A percentile compares a stretch with the other conserved stretches of the same genome.
These are phyloP conservation scores for Diploptera punctata DNA, from an alignment of 2,888 invertebrate genomes.

Conservation along the genomic window DNA sequence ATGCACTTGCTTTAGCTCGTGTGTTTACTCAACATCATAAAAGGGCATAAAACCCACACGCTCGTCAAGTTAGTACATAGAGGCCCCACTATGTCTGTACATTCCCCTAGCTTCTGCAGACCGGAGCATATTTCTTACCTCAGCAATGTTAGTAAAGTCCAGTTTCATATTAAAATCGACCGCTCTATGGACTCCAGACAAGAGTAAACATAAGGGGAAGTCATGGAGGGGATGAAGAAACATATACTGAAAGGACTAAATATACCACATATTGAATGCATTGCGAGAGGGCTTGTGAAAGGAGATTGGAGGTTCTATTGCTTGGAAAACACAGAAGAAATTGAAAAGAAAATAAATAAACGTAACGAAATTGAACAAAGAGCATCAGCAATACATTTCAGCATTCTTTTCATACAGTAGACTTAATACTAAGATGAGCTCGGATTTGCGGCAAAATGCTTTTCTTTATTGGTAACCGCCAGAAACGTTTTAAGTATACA, in stretches of 20 bases:
- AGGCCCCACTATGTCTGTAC: too few species aligned
- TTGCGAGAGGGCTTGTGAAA: constrained; percentile 1
- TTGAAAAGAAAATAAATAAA: background rate
- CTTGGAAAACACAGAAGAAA: constrained; percentile 23
- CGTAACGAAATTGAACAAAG: background rate
- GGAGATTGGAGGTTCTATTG: constrained; percentile 23
- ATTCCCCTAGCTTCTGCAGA: background rate
- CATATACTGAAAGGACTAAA: background rate
- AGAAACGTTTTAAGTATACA: too few species aligned
- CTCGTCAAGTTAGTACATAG: too few species aligned
- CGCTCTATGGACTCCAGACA: constrained; percentile 17
- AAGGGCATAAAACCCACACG: too few species aligned
- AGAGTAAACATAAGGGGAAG: constrained; percentile 19
- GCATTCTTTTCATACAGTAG: background rate
- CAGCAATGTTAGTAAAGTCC: background rate
- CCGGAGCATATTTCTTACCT: constrained; percentile 14
- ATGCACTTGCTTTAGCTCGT: too few species aligned
- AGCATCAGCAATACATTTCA: background rate
- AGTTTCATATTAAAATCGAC: constrained; percentile 31
- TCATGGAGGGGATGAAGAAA: background rate
- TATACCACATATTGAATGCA: constrained; percentile 8
- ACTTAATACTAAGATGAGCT: too few species aligned
- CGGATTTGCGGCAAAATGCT: too few species aligned
- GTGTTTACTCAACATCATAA: too few species aligned
- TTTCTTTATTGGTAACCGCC: too few species aligned